phyloP scores from a whole-genome alignment of 2,797 vertebrate genomes.

The Coregonus sp. region DNA sequence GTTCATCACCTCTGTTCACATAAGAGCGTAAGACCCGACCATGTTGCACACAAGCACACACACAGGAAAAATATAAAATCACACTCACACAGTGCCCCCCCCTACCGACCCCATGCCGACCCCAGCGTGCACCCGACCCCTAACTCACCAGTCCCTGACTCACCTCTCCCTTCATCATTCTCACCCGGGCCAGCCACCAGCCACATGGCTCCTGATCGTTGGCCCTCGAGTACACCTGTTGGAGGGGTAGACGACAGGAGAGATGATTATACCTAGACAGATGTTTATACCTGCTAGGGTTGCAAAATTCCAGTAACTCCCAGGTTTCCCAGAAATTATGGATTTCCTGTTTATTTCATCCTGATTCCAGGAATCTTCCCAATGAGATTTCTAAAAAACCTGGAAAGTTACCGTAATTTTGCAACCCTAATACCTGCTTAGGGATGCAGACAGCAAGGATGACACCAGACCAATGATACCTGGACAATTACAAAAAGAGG shows the following conservation, averaged over 20 bases:
- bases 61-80: neutral
- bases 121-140: neutral
- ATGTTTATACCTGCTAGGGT: no score
- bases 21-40: no score
- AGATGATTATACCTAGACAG: neutral
- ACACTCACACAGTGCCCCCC: neutral
- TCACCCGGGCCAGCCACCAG: slow-evolving; percentile 91
- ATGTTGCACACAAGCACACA: neutral
- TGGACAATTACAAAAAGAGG: neutral
- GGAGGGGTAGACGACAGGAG: neutral
- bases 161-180: slow-evolving; percentile 95
- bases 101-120: neutral
- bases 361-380: no score
- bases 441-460: no score
- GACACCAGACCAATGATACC: no score
- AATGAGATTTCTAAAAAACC: no score
- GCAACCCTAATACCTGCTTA: no score
- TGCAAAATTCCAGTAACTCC: no score
- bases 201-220: slow-evolving; percentile 92
- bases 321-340: no score
- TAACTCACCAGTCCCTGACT: slow-evolving; percentile 53
- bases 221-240: slow-evolving; percentile 88
- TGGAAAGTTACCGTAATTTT: no score
- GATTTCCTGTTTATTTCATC: no score
- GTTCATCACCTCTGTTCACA: no score